Evolutionary conservation across 2,113 vertebrate species (phyloP), one percentile per base, ranked within the genome.

Genomic region (Sapayoa aenigma): DNA sequence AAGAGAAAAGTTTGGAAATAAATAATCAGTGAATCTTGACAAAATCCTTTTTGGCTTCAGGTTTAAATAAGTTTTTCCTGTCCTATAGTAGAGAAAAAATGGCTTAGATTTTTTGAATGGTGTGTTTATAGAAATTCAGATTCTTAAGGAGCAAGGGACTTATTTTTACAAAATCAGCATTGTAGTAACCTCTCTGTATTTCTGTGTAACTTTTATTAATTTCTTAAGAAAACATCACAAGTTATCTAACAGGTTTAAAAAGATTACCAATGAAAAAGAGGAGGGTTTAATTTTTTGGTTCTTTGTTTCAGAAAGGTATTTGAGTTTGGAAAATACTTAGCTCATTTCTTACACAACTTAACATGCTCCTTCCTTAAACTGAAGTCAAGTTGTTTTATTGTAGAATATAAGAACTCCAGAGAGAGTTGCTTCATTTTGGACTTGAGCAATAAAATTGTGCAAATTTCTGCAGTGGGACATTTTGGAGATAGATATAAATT

Each of bases 251-350:
- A n/a, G 12, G 21, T n/a, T 73, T 77, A 42, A 76, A 82, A 60
- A 9, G 1, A 0, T 69, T 35, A 39, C 8, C 5, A 33, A 55
- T 14, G 4, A 25, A 87, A 53, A 69, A 9, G 2, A 23, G 4
- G 2, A 20, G 0, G 2, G 1, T 49, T 39, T 72, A 4, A 12
- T 39, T 79, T 1, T 25, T 71, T 60, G 2, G 25, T 52, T 55
- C 12, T 60, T 60, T 75, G 8, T 6, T 86, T 83, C 39, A 47
- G 16, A 9, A n/a, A 73, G 27, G 30, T 3, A 24, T 65, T 69
- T 66, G 31, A 67, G 6, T 53, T 58, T 72, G 11, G 5, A 10
- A 69, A 65, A 37, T 41, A 49, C 5, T 56, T 53, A 65, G 1
- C 18, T 82, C 21, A 37, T 12, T 23, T 84, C 3, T 67, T 42